Base-by-base conservation (phyloP, 2,113 vertebrate genomes). In the Chaenocephalus aceratus region DNA sequence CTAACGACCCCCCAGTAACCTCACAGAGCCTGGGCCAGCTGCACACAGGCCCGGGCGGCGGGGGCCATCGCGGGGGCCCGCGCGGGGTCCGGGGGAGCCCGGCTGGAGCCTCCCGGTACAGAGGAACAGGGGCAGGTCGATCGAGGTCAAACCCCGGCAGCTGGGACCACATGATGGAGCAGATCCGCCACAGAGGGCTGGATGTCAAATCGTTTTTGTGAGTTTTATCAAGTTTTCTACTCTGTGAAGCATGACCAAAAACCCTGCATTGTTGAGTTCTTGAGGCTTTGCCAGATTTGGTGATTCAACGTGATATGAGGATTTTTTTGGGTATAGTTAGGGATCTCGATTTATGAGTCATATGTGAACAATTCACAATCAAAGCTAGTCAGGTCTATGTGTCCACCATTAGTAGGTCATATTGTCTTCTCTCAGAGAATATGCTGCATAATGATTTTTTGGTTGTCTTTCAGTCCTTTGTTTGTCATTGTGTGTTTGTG, bases 191-290 rank as follows among this genome's bases (percentile, higher is more conserved):
- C 94, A 96, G 97, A 90, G 98, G 98, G 87, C 96, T 99, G 96
- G 98, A 99, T 67, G 97, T 99, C 96, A 99, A 97, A 93, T 99
- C 98, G 57, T 99, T 99, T 90, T 93, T 99, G 98, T 99, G 95
- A 99, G 98, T 98, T 36, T 79, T 48, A n/a, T 44, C 0, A 77
- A 7, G 49, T 72, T 82, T 79, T 75, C 54, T 65, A 14, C 45
- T 77, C 23, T 53, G 36, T 36, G 1, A n/a, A 51, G 2, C 10
- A 5, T 52, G 61, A 21, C 49, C 36, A 6, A 45, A 49, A 13
- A 79, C 21, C 67, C 11, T 23, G 10, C 34, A 36, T 46, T 60
- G 7, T 70, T 23, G 10, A n/a, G 18, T 21, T 21, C 26, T 51
- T 21, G 57, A 49, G 16, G 18, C 23, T 49, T 30, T 34, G 23